Percentiles rank a stretch among this genome's conserved stretches.
These are phyloP conservation scores for Meriones unguiculatus DNA, from an alignment of 2,113 vertebrate genomes.

Conservation along the genomic window DNA sequence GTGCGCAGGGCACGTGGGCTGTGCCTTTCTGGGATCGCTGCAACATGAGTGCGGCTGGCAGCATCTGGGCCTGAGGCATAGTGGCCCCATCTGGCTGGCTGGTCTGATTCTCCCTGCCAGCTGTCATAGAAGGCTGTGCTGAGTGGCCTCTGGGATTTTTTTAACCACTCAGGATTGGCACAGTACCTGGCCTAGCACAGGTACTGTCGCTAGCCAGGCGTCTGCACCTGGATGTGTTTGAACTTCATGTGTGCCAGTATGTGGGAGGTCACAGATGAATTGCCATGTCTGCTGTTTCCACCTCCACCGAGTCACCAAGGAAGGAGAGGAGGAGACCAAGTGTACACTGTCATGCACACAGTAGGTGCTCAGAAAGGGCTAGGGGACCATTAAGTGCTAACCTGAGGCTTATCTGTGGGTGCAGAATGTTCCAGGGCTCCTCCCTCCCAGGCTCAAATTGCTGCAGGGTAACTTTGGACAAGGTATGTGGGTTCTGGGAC, in stretches of 20 bases:
- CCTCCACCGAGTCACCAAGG: background rate
- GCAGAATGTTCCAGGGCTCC: background rate
- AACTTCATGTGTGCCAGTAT: background rate
- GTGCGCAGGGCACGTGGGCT: background rate
- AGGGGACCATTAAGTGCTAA: accelerated
- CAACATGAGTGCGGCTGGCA: too few species aligned
- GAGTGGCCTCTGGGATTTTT: background rate
- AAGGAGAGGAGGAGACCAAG: background rate
- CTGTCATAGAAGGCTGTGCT: background rate
- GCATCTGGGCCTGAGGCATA: background rate
- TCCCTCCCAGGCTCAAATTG: accelerated
- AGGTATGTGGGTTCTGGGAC: accelerated
- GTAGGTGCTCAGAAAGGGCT: background rate
- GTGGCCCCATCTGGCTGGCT: background rate
- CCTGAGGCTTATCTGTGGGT: background rate
- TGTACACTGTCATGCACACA: background rate
- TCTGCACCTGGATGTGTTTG: background rate
- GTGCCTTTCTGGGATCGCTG: background rate
- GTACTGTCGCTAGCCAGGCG: accelerated
- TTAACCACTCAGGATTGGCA: accelerated
- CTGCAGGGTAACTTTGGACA: background rate
- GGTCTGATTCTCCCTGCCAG: background rate
- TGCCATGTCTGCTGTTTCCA: background rate
- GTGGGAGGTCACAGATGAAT: background rate
- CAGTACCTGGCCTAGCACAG: background rate